These are phyloP conservation scores for Aythya baeri DNA, from an alignment of 2,113 vertebrate genomes.

Conservation along the genomic window DNA sequence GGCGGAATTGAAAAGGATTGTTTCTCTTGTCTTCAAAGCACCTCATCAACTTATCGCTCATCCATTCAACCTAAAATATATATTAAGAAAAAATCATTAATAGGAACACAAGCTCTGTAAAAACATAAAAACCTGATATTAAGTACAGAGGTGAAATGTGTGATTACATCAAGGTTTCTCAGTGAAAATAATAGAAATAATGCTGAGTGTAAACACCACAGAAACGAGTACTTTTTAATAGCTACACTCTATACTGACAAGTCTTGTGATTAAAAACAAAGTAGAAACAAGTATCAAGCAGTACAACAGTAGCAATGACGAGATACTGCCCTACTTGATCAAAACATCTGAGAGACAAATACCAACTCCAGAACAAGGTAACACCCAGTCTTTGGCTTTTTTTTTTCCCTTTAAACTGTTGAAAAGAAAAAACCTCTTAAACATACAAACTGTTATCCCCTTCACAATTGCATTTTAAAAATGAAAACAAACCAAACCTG, in stretches of 20 bases:
- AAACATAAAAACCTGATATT: not conserved
- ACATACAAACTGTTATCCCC: not conserved
- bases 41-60: constrained; percentile 99
- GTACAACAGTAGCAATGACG: not conserved
- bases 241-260: not conserved
- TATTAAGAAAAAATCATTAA: not conserved
- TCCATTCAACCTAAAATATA: constrained; percentile 92
- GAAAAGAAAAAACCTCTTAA: not conserved
- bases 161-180: not conserved
- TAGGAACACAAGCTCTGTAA: not conserved
- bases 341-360: not conserved
- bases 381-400: not conserved
- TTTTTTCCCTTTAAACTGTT: not conserved
- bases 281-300: not conserved
- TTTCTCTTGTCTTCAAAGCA: constrained; percentile 99
- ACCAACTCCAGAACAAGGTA: not conserved
- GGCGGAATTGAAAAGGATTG: constrained; percentile 98
- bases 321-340: not conserved
- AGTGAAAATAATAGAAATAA: not conserved
- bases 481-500: constrained; percentile 90
- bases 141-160: not conserved
- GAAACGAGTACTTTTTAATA: not conserved
- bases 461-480: not conserved
- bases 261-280: not conserved
- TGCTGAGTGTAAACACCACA: not conserved